Percentiles rank a stretch among this genome's conserved stretches.
Evolutionary conservation across 2,113 vertebrate genomes (phyloP).

Genomic region (Notarius quadriscutis): DNA sequence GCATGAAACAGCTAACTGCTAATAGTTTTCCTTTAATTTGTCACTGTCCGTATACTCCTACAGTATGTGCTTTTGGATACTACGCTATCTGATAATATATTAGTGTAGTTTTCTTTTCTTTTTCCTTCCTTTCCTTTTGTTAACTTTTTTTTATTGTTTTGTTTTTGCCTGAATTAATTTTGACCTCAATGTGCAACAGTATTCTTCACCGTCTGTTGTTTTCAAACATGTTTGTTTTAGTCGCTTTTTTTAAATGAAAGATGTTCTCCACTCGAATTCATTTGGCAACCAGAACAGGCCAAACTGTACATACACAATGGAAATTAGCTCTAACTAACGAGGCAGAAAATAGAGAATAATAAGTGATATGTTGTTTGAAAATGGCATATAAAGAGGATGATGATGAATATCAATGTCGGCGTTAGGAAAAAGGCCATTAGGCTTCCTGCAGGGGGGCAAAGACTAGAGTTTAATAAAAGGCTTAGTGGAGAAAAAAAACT

Average conservation of each 20-base stretch:
- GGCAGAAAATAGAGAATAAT: not conserved
- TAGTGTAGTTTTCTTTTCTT: not conserved
- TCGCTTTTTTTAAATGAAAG: not conserved
- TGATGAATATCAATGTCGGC: not conserved
- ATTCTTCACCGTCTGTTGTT: not conserved
- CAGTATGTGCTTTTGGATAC: not conserved
- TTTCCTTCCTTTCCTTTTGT: not conserved
- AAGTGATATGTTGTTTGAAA: slow-evolving; percentile 3
- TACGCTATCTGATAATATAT: not conserved
- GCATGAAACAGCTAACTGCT: not conserved
- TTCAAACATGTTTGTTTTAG: not conserved
- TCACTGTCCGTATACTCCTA: not conserved
- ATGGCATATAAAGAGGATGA: slow-evolving; percentile 6
- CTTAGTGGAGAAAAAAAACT: not conserved
- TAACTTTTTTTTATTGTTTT: not conserved
- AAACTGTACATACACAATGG: not conserved
- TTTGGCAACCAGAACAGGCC: not conserved
- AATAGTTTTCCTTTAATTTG: not conserved
- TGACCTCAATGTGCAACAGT: not conserved
- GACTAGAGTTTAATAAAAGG: not conserved
- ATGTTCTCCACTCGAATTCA: not conserved
- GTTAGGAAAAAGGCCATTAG: not conserved
- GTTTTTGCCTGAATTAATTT: not conserved
- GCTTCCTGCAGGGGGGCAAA: not conserved
- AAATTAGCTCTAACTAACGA: not conserved